Evolutionary conservation across 2,797 vertebrate species (phyloP), one percentile per base, ranked within the genome.

Genomic region (Oreortyx pictus): DNA sequence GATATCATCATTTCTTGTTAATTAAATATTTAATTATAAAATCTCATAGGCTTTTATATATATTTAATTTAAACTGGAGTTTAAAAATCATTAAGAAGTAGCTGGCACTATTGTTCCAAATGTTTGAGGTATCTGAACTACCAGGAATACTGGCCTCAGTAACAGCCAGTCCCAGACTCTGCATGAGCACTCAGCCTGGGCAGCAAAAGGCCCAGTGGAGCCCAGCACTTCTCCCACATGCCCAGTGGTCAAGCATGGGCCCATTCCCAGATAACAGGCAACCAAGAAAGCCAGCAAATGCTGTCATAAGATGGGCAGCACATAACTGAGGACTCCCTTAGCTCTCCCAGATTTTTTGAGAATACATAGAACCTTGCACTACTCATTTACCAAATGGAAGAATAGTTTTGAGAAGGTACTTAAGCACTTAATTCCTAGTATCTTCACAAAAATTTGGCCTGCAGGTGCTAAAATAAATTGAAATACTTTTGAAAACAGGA

Each of bases 21-120:
- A 91, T 66, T 64, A 31, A 82, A 88, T 81, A 86, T 31, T 7
- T 11, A 86, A 65, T 44, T 24, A 52, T 14, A 66, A 75, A 57
- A 43, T 44, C 75, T 47, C 81, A 85, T 43, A 49, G 54, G 31
- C 23, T 83, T 93, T 75, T n/a, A 77, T n/a, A 59, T 4, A 83
- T 7, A 44, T 4, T 64, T 62, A 37, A 7, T 74, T 85, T 54
- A 74, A 87, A 44, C 17, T 44, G 49, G 49, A 71, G 29, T 65
- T 82, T 24, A 64, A 39, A 79, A 78, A 64, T 20, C 29, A 60
- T 33, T 60, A 76, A 52, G 57, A 37, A 10, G 71, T 74, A 57
- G 54, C 54, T 57, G 54, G 54, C 31, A 57, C 54, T 66, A 70
- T 14, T 8, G 14, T 19, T 90, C 13, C 37, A 85, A 79, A 46